Percentiles rank a stretch among this genome's conserved stretches.
Conservation (phyloP, 2,113 vertebrate species). For the Charina bottae region DNA sequence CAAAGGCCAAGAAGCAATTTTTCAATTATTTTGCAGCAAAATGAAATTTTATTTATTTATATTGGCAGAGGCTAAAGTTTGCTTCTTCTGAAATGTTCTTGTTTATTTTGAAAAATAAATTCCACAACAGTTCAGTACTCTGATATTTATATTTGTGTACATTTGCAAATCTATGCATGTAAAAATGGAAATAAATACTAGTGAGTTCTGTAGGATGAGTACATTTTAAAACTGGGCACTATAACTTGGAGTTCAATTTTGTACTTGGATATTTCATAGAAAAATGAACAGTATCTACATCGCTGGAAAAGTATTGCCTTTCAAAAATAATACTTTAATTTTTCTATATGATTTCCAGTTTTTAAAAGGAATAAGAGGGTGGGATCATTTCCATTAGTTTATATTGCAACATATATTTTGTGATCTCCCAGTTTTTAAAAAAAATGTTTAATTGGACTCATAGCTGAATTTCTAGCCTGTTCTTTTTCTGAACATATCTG, state of each 20-base stretch:
- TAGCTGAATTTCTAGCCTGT: background rate
- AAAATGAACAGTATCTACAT: background rate
- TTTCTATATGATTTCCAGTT: background rate
- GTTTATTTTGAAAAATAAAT: background rate
- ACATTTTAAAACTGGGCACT: background rate
- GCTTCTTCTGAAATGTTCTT: background rate
- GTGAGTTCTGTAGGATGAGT: background rate
- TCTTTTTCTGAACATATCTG: background rate
- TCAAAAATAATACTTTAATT: background rate
- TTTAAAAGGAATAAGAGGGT: background rate
- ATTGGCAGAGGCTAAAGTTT: background rate
- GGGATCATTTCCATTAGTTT: slow-evolving; percentile 21
- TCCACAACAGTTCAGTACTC: background rate
- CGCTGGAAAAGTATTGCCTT: background rate
- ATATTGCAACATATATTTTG: background rate
- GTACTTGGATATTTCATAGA: slow-evolving; percentile 5
- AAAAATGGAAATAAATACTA: background rate
- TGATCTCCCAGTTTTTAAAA: slow-evolving; percentile 3
- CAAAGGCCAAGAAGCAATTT: background rate
- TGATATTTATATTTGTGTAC: background rate
- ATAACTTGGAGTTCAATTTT: background rate
- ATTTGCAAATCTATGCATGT: background rate
- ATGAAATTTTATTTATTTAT: background rate
- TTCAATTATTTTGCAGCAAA: background rate
- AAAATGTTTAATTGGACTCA: background rate